Evolutionary conservation across 2,797 vertebrate genomes (phyloP).

Genomic region (Poecile montanus): DNA sequence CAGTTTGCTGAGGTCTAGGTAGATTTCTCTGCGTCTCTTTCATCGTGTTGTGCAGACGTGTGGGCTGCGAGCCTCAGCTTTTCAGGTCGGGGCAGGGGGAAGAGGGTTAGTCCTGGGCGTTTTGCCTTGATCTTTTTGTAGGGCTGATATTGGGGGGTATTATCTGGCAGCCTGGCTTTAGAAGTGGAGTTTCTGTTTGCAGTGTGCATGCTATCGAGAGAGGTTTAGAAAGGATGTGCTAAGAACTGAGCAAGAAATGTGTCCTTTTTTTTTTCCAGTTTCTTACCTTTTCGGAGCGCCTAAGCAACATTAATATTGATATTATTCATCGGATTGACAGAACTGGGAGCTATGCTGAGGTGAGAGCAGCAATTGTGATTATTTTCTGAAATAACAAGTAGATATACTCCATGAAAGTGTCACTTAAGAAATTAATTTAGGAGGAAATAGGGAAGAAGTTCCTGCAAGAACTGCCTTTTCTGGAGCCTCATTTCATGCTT

Average conservation of each 20-base stretch:
- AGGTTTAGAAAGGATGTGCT: neutral
- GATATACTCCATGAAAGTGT: fast-evolving
- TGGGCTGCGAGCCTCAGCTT: neutral
- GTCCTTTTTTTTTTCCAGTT: slow-evolving; percentile 78
- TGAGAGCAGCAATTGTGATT: slow-evolving; percentile 46
- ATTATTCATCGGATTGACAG: slow-evolving; percentile 97
- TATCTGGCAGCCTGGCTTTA: neutral
- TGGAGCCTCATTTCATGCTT: neutral
- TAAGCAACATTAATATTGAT: slow-evolving; percentile 94
- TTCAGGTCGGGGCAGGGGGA: fast-evolving
- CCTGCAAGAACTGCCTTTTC: neutral
- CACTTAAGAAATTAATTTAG: neutral
- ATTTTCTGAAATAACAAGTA: neutral
- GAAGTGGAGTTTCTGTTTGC: neutral
- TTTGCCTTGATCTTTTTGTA: neutral
- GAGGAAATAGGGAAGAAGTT: neutral
- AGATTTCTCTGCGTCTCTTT: neutral
- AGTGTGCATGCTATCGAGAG: fast-evolving
- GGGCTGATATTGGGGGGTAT: fast-evolving
- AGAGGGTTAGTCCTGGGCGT: too few species aligned
- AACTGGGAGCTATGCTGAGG: slow-evolving; percentile 89
- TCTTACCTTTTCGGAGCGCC: slow-evolving; percentile 94
- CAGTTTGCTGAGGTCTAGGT: too few species aligned
- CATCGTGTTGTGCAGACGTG: fast-evolving
- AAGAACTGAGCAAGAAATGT: neutral